Conservation (phyloP, 2,797 vertebrate species). For the Rhinichthys osculus region DNA sequence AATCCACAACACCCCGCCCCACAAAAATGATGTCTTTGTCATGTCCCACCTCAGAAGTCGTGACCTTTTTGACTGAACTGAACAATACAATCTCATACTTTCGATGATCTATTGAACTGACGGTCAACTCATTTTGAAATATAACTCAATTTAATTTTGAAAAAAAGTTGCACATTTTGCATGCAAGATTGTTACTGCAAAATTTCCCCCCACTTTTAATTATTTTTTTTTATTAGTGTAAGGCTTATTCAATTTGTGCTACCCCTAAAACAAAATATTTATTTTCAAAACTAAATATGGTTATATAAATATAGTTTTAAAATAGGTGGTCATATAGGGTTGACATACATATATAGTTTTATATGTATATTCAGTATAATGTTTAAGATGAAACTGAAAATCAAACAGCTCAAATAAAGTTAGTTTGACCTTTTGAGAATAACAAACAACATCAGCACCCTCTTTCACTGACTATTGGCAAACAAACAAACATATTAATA, state of each 20-base stretch:
- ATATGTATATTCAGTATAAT: too few species aligned
- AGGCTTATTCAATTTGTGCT: neutral
- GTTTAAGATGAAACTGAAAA: too few species aligned
- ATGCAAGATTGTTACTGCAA: too few species aligned
- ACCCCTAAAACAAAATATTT: neutral
- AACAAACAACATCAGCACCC: neutral
- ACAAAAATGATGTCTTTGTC: neutral
- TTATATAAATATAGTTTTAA: too few species aligned
- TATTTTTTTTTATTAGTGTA: neutral
- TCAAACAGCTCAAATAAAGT: neutral
- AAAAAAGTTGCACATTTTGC: neutral
- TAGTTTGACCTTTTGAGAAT: neutral
- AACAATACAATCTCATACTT: neutral
- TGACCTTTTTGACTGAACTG: neutral
- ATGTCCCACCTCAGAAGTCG: neutral
- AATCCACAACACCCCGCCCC: neutral
- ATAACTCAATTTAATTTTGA: neutral
- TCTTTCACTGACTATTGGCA: neutral
- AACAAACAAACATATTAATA: too few species aligned
- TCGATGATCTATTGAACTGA: neutral
- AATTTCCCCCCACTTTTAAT: too few species aligned
- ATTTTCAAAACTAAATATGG: neutral
- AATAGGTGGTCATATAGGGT: too few species aligned
- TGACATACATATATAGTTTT: too few species aligned
- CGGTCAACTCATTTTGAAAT: neutral